phyloP scores from a whole-genome alignment of 1,140 invertebrate genomes.

The Rhizoglyphus robini region DNA sequence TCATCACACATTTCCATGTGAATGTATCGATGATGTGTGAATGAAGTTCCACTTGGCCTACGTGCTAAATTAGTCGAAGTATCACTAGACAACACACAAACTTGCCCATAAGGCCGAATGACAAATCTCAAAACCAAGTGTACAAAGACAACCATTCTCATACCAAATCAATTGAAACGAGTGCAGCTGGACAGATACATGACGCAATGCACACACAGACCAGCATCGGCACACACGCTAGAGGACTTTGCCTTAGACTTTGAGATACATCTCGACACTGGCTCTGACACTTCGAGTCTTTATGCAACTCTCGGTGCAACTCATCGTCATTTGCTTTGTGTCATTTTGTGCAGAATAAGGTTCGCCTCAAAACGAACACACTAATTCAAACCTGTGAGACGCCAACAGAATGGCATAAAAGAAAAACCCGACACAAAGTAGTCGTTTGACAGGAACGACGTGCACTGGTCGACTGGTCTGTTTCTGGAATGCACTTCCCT shows the following conservation, averaged over 20 bases:
- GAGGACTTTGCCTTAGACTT: background rate
- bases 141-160: too few species aligned
- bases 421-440: background rate
- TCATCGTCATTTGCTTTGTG: background rate
- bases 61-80: background rate
- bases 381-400: background rate
- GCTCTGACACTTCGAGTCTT: background rate
- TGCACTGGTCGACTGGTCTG: background rate
- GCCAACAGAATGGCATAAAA: background rate
- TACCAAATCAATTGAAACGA: background rate
- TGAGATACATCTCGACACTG: background rate
- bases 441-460: background rate
- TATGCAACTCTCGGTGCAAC: background rate
- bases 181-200: background rate
- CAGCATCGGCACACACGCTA: background rate
- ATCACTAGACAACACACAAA: background rate
- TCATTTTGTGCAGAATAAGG: too few species aligned
- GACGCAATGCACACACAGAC: background rate
- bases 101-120: background rate
- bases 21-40: background rate
- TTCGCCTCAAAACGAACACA: background rate
- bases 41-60: background rate
- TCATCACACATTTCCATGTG: constrained; percentile 9
- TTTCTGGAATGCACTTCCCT: background rate
- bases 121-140: too few species aligned